Evolutionary conservation across 1,140 invertebrate species (phyloP).

Genomic region (Leucophenga varia): DNA sequence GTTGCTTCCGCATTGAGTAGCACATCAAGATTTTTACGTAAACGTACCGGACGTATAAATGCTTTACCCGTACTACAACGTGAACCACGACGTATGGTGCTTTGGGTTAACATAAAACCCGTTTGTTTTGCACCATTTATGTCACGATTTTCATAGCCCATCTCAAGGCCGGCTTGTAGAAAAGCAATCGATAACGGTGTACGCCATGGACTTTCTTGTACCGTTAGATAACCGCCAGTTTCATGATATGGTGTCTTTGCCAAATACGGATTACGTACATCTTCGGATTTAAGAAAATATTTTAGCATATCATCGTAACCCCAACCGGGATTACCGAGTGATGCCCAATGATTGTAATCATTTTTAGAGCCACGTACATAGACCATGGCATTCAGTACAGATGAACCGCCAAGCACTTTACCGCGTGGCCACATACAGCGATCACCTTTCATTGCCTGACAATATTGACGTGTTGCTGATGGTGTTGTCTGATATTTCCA

Average conservation of each 20-base stretch:
- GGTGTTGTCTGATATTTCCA: constrained; percentile 92
- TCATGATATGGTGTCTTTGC: constrained; percentile 72
- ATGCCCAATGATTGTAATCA: constrained; percentile 92
- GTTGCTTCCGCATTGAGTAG: constrained; percentile 76
- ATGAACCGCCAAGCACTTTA: constrained; percentile 89
- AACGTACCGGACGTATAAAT: constrained; percentile 78
- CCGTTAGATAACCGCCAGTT: constrained; percentile 78
- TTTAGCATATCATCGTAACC: constrained; percentile 82
- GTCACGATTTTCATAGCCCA: constrained; percentile 79
- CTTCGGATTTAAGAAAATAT: constrained; percentile 87
- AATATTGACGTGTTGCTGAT: constrained; percentile 72
- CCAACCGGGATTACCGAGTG: constrained; percentile 86
- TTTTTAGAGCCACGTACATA: constrained; percentile 88
- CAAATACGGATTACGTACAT: constrained; percentile 81
- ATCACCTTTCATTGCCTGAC: constrained; percentile 79
- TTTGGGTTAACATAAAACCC: constrained; percentile 83
- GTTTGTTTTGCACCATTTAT: constrained; percentile 81
- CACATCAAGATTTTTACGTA: constrained; percentile 79
- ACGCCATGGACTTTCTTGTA: constrained; percentile 80
- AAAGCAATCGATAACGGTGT: constrained; percentile 80
- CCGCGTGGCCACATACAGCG: constrained; percentile 86
- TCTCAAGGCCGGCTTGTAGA: constrained; percentile 74
- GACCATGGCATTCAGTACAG: constrained; percentile 91
- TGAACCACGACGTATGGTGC: constrained; percentile 80
- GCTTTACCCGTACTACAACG: constrained; percentile 88